Evolutionary conservation across 2,888 invertebrate species (phyloP), one percentile per base, ranked within the genome.

Genomic region (Scaptomyza flava): DNA sequence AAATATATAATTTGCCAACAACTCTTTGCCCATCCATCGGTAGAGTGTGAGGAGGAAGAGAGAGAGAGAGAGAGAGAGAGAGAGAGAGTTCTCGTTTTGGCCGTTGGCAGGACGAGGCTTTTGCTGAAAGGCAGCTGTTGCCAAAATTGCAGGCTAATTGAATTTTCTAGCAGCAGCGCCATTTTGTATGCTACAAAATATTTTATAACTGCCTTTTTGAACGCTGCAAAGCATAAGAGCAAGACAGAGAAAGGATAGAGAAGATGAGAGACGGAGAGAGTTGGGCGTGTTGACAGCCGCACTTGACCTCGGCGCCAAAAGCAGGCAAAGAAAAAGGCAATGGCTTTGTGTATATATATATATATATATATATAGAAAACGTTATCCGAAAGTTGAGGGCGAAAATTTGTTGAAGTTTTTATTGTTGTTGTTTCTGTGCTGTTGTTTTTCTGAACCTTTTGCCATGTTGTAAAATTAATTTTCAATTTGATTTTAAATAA

Each of bases 401-500:
- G 53, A 72, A 66, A 67, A 68, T 67, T 48, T 27, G 23, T 63
- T 20, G 76, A 62, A 2, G 23, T 70, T 68, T 60, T 67, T 68
- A 70, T 68, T 58, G 63, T 53, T 59, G 48, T 43, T 63, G 48
- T 53, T 66, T 47, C 8, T 66, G 34, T 48, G 69, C 52, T 54
- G 57, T 52, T 52, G 46, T 34, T 54, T 51, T 60, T 56, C 45
- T 50, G 71, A 43, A 58, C 60, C 65, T 67, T 60, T 60, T 63
- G 68, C 63, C 82, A 76, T 90, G 89, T 89, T 90, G 88, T 86
- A 89, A 91, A 91, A 91, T 91, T 91, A 91, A 91, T 91, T 91
- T 91, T 91, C 91, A 91, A 91, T 90, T 91, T 90, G 85, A 82
- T 87, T 89, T 89, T 91, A 91, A 91, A 91, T 91, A 91, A 91